Evolutionary conservation across 2,113 vertebrate species (phyloP).

Genomic region (Grammomys surdaster): DNA sequence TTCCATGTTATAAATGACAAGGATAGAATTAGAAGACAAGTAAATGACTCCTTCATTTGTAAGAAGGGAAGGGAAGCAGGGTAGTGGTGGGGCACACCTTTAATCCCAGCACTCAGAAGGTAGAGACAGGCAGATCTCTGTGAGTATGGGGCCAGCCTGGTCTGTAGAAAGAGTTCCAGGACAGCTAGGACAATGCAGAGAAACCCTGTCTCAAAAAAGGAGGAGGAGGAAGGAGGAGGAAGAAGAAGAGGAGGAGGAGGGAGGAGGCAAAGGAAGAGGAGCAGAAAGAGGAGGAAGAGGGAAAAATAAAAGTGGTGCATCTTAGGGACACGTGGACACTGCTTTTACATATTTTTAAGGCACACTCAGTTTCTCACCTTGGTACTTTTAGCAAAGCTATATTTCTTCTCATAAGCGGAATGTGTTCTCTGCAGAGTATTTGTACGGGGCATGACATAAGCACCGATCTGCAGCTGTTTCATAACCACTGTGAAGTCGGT

Average conservation of each 20-base stretch:
- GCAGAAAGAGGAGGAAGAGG: background rate
- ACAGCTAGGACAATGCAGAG: too few relatives aligned
- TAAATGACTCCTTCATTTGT: background rate
- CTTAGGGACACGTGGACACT: background rate
- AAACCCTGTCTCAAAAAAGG: too few relatives aligned
- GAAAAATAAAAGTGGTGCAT: background rate
- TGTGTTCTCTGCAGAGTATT: conserved; percentile 28
- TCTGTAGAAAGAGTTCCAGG: too few relatives aligned
- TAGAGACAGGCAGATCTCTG: too few relatives aligned
- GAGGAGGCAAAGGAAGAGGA: too few relatives aligned
- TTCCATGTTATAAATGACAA: background rate
- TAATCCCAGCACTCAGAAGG: too few relatives aligned
- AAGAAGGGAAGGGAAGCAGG: background rate
- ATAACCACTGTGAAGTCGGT: conserved; percentile 59
- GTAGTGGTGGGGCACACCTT: too few relatives aligned
- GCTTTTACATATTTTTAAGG: background rate
- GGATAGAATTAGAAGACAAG: conserved; percentile 26
- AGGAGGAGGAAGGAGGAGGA: too few relatives aligned
- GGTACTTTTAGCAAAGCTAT: background rate
- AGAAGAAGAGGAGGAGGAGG: too few relatives aligned
- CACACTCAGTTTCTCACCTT: conserved; percentile 40
- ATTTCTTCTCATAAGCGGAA: conserved; percentile 34
- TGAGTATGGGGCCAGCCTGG: too few relatives aligned
- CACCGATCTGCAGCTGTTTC: conserved; percentile 43
- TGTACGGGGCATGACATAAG: conserved; percentile 46